Evolutionary conservation across 2,888 invertebrate species (phyloP).

Genomic region (Calliopum simillimum): DNA sequence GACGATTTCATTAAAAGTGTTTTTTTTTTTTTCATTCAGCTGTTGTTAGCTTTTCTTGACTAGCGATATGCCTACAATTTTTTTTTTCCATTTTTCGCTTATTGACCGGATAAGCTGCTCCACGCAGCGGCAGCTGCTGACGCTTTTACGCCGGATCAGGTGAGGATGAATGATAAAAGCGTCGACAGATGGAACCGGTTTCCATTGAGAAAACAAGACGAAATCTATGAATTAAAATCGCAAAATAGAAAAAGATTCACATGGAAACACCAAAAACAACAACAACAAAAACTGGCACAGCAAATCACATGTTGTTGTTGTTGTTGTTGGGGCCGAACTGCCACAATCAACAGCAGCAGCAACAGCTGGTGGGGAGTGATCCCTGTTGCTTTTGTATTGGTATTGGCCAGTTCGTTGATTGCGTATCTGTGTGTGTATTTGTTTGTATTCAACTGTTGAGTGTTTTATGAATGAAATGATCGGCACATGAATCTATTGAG

Average conservation of each 20-base stretch:
- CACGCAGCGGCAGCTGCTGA: neutral
- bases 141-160: conserved; percentile 53
- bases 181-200: conserved; percentile 57
- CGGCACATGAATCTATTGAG: conserved; percentile 61
- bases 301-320: neutral
- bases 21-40: neutral
- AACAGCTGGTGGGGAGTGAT: conserved; percentile 22
- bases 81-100: neutral
- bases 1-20: neutral
- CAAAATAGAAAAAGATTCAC: conserved; percentile 37
- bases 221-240: conserved; percentile 53
- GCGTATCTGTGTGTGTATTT: conserved; percentile 8
- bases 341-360: conserved; percentile 5
- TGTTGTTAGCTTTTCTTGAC: neutral
- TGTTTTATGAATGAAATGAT: conserved; percentile 62
- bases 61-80: neutral
- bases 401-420: conserved; percentile 41
- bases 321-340: neutral
- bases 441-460: neutral
- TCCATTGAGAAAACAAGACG: conserved; percentile 62
- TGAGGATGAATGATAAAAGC: conserved; percentile 61
- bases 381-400: conserved; percentile 52
- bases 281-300: conserved; percentile 4
- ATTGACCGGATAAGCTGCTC: conserved; percentile 18
- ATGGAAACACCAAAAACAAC: neutral